These are phyloP conservation scores for Xerus rutilus DNA, from an alignment of 2,797 vertebrate genomes.

Conservation along the genomic window DNA sequence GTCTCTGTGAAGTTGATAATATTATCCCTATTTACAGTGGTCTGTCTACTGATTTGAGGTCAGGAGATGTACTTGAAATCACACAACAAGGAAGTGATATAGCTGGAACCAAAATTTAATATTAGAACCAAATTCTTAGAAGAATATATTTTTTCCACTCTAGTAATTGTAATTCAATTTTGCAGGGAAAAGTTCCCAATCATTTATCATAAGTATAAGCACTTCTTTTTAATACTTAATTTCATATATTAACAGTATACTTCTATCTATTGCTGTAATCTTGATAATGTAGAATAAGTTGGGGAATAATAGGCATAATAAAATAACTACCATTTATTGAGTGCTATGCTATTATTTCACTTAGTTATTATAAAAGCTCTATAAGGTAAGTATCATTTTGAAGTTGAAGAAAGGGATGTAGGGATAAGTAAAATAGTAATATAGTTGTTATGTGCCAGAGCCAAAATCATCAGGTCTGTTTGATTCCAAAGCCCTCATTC, in stretches of 20 bases:
- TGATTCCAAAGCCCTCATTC: not conserved
- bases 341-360: not conserved
- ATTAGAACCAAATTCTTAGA: not conserved
- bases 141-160: not conserved
- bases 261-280: slow-evolving; percentile 20
- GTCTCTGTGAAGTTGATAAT: not conserved
- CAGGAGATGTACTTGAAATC: not conserved
- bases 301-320: not conserved
- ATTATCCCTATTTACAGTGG: not conserved
- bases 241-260: not conserved
- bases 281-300: slow-evolving; percentile 4
- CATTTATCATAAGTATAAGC: not conserved
- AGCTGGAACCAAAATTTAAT: slow-evolving; percentile 15
- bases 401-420: not conserved
- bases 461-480: not conserved
- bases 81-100: not conserved
- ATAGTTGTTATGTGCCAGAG: not conserved
- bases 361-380: not conserved
- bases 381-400: not conserved
- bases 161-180: slow-evolving; percentile 15
- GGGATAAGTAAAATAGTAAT: not conserved
- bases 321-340: not conserved
- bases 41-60: not conserved
- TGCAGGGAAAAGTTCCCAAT: slow-evolving; percentile 4
- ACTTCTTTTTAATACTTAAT: slow-evolving; percentile 11